Conservation (phyloP, 2,888 invertebrate genomes). For the Mesoligia furuncula region DNA sequence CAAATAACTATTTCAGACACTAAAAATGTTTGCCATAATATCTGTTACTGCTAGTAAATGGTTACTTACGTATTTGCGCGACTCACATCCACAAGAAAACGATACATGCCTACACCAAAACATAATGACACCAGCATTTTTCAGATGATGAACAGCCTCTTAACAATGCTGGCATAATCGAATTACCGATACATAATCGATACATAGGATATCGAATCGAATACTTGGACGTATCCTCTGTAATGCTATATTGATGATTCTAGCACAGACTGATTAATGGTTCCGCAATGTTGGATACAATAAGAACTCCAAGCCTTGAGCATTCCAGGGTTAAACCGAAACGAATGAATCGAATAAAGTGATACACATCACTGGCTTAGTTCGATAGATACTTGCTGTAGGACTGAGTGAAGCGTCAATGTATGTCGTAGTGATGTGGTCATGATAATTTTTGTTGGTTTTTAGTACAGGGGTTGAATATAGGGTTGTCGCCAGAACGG, state of each 20-base stretch:
- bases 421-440: constrained; percentile 50
- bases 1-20: not conserved
- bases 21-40: not conserved
- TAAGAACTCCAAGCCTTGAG: constrained; percentile 77
- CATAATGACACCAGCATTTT: constrained; percentile 82
- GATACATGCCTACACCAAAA: constrained; percentile 61
- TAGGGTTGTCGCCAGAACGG: constrained; percentile 88
- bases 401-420: constrained; percentile 54
- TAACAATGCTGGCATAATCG: constrained; percentile 85
- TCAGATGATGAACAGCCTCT: constrained; percentile 84
- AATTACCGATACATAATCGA: constrained; percentile 88
- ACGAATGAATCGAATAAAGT: constrained; percentile 26
- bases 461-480: constrained; percentile 72
- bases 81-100: constrained; percentile 38
- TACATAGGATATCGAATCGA: constrained; percentile 87
- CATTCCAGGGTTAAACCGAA: constrained; percentile 71
- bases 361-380: constrained; percentile 70
- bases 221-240: constrained; percentile 87
- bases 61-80: too few relatives aligned
- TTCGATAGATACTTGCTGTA: not conserved
- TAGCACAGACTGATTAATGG: constrained; percentile 90
- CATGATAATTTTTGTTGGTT: constrained; percentile 27
- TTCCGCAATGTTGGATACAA: constrained; percentile 85
- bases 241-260: constrained; percentile 90
- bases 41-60: too few relatives aligned